Base-by-base conservation (phyloP, 2,888 invertebrate species). In the Phaedon cochleariae region DNA sequence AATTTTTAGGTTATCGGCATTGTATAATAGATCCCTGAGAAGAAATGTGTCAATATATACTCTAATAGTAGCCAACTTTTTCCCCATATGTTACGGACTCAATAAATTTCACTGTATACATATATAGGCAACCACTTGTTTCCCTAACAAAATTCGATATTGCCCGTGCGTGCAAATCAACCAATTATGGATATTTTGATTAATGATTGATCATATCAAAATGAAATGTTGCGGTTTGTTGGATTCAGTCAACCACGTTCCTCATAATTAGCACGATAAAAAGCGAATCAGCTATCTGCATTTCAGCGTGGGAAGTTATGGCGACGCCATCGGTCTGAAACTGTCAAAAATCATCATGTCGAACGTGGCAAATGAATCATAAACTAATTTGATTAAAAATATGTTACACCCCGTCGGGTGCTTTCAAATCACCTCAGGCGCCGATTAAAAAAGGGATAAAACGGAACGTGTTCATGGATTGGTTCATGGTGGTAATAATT, bases 281-380 rank as follows among this genome's bases (percentile, higher is more conserved):
- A 67, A 58, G 49, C 48, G 52, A 67, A 64, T 67, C 59, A 67
- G 53, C 57, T 60, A 41, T 53, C 52, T 10, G 41, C 26, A 26
- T 15, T 52, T 4, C 15, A 15, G 41, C 15, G n/a, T 41, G 4
- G 10, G 41, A 41, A 41, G n/a, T 41, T n/a, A 41, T 41, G 41
- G n/a, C 41, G 3, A 1, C 41, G 58, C 57, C 55, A 65, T 63
- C 53, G 53, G 53, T 63, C 60, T 62, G 46, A 64, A 64, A 55
- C 49, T 58, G 62, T 59, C 61, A 57, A 57, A 67, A 68, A 65
- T 55, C 60, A 65, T 60, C 63, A 52, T 48, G 29, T 57, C 48
- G 37, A 26, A 34, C 34, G 34, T 51, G 60, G 22, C 22, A 45
- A 55, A 64, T 63, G 51, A 62, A 67, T 67, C 61, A 62, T 61